Base-by-base conservation (phyloP, 2,888 invertebrate genomes). In the Tenthredo livida region DNA sequence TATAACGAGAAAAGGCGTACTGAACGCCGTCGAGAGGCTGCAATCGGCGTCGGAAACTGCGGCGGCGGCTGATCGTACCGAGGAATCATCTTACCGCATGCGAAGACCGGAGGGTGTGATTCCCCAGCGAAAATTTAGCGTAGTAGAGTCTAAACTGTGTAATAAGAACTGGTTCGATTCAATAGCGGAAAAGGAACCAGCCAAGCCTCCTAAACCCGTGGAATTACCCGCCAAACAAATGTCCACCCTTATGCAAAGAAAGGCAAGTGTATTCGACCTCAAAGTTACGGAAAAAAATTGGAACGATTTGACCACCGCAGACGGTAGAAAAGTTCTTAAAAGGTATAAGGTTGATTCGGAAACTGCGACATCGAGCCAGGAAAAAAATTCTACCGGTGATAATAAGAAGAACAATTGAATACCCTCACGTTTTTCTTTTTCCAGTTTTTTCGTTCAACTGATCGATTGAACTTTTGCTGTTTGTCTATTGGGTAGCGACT, bases 291-390 rank as follows among this genome's bases (percentile, higher is more conserved):
- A 80, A 17, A 92, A 90, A 80, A 85, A 87, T 40, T 88, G 85
- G 87, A 83, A 85, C 25, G 91, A 90, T 29, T 67, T 75, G 84
- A 89, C 87, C 58, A 82, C 87, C 58, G 80, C 87, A 0, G 91
- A 91, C 5, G 84, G 87, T 25, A 89, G 88, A 67, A 91, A 92
- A 84, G 61, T 88, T 25, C 86, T 88, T 12, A 91, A 91, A 84
- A 89, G 90, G 80, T 88, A 90, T 50, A 91, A 91, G 73, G 83
- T 85, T 40, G 91, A 91, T 67, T 43, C 83, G 10, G 83, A 70
- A 12, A 70, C 43, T 2, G 33, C 67, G 17, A 67, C 17, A n/a
- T 29, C 65, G 9, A 83, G 67, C 77, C 37, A 80, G 3, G 89
- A 88, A 9, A 87, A 85, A 73, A 88, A 70, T 17, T 70, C 85